Base-by-base conservation (phyloP, 1,140 invertebrate genomes). In the Drosophila punjabiensis region DNA sequence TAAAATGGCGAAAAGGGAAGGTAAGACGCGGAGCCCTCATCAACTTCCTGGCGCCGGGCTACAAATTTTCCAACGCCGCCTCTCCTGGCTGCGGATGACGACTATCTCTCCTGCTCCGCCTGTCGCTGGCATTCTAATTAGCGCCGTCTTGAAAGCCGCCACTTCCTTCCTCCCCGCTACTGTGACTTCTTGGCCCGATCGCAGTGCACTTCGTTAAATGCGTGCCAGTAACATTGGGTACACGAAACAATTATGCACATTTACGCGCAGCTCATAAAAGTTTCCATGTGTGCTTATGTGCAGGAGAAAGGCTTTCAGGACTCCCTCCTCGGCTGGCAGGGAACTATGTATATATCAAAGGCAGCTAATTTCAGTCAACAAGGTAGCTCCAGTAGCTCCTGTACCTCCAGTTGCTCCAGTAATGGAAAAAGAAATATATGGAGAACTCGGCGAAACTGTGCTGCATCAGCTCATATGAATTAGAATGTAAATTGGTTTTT, bases 231-330 rank as follows among this genome's bases (percentile, higher is more conserved):
- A 82, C 76, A 82, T 87, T 87, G 82, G 81, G 69, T 62, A 78
- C 43, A 69, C 73, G 71, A 82, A 74, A 77, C 84, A 87, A 87
- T 88, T 87, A 88, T 79, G 80, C 83, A 80, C 79, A 87, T 79
- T 82, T 79, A 86, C 71, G 79, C 62, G 53, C 53, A 65, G 28
- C 74, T 82, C 63, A 73, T 78, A 73, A 55, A 53, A 77, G 41
- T 61, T 59, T 60, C 35, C 66, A 18, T 50, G 30, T 45, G 20
- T 52, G 41, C 41, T 47, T 52, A 39, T 52, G 50, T 37, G 47
- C 41, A 56, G 50, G 3, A 14, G 39, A 43, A 64, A 68, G 33
- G 35, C 45, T 55, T 55, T 68, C 18, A 69, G 33, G 8, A 16
- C 13, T 45, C 33, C 20, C n/a, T 24, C 20, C 20, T 33, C 33